These are phyloP conservation scores for Bicyclus anynana DNA, from an alignment of 1,140 invertebrate species.

Conservation along the genomic window DNA sequence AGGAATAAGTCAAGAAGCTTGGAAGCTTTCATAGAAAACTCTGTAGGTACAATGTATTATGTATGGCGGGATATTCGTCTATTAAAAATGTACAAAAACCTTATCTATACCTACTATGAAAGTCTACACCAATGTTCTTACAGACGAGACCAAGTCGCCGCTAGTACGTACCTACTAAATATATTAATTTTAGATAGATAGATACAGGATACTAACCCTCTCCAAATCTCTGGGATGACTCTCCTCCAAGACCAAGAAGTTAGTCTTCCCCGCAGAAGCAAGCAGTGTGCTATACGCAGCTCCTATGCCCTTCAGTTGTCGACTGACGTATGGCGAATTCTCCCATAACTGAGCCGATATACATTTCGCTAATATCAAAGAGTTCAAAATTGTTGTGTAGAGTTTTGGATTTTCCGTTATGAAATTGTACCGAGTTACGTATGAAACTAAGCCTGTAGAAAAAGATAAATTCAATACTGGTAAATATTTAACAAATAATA, in stretches of 20 bases:
- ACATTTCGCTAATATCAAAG: conserved; percentile 82
- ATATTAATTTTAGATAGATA: too few species aligned
- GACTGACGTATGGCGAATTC: conserved; percentile 83
- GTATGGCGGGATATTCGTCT: too few species aligned
- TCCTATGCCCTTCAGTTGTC: conserved; percentile 86
- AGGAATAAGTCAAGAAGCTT: too few species aligned
- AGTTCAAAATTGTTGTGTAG: conserved; percentile 77
- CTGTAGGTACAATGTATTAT: too few species aligned
- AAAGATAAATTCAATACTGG: conserved; percentile 10
- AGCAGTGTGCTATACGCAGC: conserved; percentile 80
- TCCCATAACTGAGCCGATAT: conserved; percentile 85
- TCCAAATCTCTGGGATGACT: conserved; percentile 86
- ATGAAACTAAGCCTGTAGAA: conserved; percentile 69
- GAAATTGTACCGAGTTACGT: conserved; percentile 64
- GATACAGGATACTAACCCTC: conserved; percentile 75
- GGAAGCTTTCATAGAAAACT: too few species aligned
- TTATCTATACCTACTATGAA: too few species aligned
- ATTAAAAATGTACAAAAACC: too few species aligned
- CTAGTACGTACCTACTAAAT: too few species aligned
- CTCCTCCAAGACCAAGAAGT: conserved; percentile 81
- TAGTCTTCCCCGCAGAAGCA: conserved; percentile 81
- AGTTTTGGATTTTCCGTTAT: conserved; percentile 47
- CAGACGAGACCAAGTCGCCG: too few species aligned
- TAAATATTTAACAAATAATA: not conserved
- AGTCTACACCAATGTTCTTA: too few species aligned